A percentile compares a stretch with the other conserved stretches of the same genome.
These are phyloP conservation scores for Venustaconcha ellipsiformis DNA, from an alignment of 1,140 invertebrate species.

Conservation along the genomic window DNA sequence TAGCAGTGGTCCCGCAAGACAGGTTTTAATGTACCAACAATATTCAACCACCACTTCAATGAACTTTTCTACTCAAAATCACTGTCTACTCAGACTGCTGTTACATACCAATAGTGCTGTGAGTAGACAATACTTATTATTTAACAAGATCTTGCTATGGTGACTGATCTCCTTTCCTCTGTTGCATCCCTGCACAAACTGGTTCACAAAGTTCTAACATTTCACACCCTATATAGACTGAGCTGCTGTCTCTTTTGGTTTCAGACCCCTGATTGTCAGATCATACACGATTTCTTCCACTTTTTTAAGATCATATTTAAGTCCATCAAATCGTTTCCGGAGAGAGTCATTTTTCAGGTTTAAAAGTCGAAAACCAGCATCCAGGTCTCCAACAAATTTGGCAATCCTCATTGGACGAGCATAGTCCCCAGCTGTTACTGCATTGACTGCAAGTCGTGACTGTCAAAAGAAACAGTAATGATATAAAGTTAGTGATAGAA, in stretches of 20 bases:
- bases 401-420: slow-evolving; percentile 84
- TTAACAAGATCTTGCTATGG: too few species aligned
- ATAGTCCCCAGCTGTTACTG: slow-evolving; percentile 88
- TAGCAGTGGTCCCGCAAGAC: too few species aligned
- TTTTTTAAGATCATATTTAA: slow-evolving; percentile 96
- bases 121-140: too few species aligned
- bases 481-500: neutral
- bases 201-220: too few species aligned
- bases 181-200: too few species aligned
- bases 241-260: slow-evolving; percentile 62
- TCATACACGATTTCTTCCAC: slow-evolving; percentile 96
- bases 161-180: too few species aligned
- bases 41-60: too few species aligned
- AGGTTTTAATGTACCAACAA: too few species aligned
- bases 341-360: slow-evolving; percentile 93
- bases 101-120: too few species aligned
- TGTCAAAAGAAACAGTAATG: slow-evolving; percentile 45
- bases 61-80: too few species aligned
- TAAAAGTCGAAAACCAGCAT: slow-evolving; percentile 87
- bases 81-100: too few species aligned
- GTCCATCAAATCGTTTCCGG: slow-evolving; percentile 87
- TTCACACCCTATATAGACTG: too few species aligned
- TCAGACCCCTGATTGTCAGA: slow-evolving; percentile 85
- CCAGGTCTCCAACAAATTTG: slow-evolving; percentile 86
- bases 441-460: slow-evolving; percentile 85